A percentile compares a stretch with the other conserved stretches of the same genome.
These are phyloP conservation scores for Zaprionus nigranus DNA, from an alignment of 1,140 invertebrate genomes.

Conservation along the genomic window DNA sequence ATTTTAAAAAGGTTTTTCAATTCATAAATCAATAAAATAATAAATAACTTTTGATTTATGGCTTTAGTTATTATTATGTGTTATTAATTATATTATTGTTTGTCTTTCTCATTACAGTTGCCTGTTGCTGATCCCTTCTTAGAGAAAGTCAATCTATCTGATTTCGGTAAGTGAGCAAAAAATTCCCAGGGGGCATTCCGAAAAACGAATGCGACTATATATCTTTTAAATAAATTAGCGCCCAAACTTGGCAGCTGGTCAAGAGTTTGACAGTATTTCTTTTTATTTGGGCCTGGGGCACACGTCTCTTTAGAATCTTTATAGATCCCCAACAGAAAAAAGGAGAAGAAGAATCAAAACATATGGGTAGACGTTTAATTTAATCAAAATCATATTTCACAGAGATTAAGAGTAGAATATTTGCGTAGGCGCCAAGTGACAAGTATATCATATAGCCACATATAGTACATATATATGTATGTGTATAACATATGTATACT, in stretches of 20 bases:
- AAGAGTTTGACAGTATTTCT: slow-evolving; percentile 40
- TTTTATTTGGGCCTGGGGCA: slow-evolving; percentile 47
- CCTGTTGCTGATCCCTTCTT: slow-evolving; percentile 95
- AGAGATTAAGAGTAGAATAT: slow-evolving; percentile 38
- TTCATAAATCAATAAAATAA: neutral
- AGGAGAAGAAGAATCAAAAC: neutral
- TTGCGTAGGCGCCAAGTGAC: slow-evolving; percentile 26
- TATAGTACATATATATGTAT: neutral
- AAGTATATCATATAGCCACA: neutral
- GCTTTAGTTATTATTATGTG: slow-evolving; percentile 33
- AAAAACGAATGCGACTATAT: slow-evolving; percentile 32
- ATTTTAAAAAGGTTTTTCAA: no score
- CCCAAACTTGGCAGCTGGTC: slow-evolving; percentile 57
- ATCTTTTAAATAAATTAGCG: slow-evolving; percentile 63
- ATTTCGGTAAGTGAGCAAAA: slow-evolving; percentile 90
- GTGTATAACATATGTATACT: neutral
- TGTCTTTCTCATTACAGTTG: slow-evolving; percentile 88
- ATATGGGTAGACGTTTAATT: slow-evolving; percentile 36
- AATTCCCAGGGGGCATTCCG: neutral
- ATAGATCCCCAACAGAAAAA: neutral
- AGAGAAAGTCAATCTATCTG: slow-evolving; percentile 93
- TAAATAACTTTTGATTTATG: neutral
- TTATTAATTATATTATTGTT: slow-evolving; percentile 63
- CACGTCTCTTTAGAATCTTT: slow-evolving; percentile 52
- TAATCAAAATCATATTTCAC: slow-evolving; percentile 49